Evolutionary conservation across 2,888 invertebrate species (phyloP).

Genomic region (Lasioglossum morio): DNA sequence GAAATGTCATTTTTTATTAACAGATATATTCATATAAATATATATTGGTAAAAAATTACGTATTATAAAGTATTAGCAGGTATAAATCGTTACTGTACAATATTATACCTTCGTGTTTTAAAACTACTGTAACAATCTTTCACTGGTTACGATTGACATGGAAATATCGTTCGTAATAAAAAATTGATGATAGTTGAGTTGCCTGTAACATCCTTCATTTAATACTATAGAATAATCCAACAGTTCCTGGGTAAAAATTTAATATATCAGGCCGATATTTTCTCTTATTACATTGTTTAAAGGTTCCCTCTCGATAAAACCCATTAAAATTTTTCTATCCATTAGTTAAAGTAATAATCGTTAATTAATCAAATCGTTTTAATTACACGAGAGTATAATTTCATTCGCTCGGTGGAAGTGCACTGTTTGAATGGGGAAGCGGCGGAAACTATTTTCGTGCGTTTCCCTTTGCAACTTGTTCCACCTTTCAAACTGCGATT

Average conservation of each 20-base stretch:
- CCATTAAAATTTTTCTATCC: background rate
- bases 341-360: slow-evolving; percentile 2
- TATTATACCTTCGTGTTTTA: no score
- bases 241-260: background rate
- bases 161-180: background rate
- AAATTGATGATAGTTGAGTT: background rate
- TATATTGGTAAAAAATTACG: no score
- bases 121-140: no score
- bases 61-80: no score
- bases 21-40: no score
- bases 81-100: background rate
- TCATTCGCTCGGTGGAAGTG: background rate
- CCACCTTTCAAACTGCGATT: slow-evolving; percentile 58
- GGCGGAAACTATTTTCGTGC: slow-evolving; percentile 31
- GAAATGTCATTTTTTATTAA: no score
- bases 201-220: background rate
- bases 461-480: slow-evolving; percentile 39
- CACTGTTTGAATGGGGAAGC: slow-evolving; percentile 1
- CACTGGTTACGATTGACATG: background rate
- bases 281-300: background rate
- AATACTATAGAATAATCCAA: background rate
- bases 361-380: slow-evolving; percentile 19
- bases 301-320: background rate
- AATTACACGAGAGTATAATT: background rate
- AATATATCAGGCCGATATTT: background rate